Conservation (phyloP, 2,113 vertebrate species). For the Puntigrus tetrazona region DNA sequence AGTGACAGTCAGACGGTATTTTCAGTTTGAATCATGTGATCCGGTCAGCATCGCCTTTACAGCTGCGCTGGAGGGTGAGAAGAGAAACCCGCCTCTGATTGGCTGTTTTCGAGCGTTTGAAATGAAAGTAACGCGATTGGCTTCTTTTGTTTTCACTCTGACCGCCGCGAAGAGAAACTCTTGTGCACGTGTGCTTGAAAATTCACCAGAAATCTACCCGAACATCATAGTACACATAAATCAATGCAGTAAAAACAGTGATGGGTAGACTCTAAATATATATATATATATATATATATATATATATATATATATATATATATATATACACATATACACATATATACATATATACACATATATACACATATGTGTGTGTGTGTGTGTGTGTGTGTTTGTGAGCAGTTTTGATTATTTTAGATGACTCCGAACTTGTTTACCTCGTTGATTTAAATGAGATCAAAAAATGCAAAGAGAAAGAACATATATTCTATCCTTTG, state of each 20-base stretch:
- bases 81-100: neutral
- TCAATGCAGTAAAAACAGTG: neutral
- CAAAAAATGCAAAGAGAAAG: too few relatives aligned
- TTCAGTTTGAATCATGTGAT: neutral
- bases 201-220: neutral
- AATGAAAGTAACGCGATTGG: constrained; percentile 36
- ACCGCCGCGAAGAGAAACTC: neutral
- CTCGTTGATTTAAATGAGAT: too few relatives aligned
- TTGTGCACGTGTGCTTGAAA: neutral
- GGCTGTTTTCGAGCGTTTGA: constrained; percentile 4
- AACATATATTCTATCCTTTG: too few relatives aligned
- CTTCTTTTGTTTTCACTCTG: constrained; percentile 28
- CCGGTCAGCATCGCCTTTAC: neutral
- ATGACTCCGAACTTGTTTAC: too few relatives aligned
- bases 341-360: too few relatives aligned
- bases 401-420: too few relatives aligned
- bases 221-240: neutral
- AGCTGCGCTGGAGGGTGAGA: constrained; percentile 8
- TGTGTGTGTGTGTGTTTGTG: too few relatives aligned
- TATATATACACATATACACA: too few relatives aligned
- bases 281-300: too few relatives aligned
- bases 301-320: too few relatives aligned
- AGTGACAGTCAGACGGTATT: neutral
- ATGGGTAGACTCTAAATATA: too few relatives aligned
- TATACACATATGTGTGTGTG: too few relatives aligned